These are phyloP conservation scores for Amphimedon queenslandica DNA, from an alignment of 37 sponge, comb jelly and placozoan genomes.

Conservation along the genomic window DNA sequence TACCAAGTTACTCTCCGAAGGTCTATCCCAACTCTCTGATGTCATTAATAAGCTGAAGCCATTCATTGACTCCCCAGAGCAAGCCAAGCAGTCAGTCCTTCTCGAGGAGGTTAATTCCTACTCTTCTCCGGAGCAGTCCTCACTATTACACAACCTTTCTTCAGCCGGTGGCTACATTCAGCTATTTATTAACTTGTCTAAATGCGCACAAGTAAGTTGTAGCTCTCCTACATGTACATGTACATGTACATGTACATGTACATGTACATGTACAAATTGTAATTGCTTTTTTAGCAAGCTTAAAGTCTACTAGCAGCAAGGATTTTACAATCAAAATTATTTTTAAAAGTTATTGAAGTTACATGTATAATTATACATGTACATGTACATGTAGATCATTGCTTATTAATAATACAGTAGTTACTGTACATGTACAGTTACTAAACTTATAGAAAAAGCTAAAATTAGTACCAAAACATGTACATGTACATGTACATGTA, in stretches of 20 bases:
- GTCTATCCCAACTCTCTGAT: conserved; percentile 45
- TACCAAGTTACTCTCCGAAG: conserved; percentile 38
- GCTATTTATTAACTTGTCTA: conserved; percentile 57
- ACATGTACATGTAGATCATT: too few relatives aligned
- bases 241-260: too few relatives aligned
- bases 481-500: not conserved
- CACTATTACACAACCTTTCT: conserved; percentile 66
- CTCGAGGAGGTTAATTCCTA: conserved; percentile 46
- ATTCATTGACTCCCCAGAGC: conserved; percentile 56
- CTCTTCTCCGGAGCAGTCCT: conserved; percentile 36
- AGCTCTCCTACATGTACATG: too few relatives aligned
- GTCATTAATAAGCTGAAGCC: conserved; percentile 41
- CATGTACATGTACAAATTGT: too few relatives aligned
- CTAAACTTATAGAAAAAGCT: too few relatives aligned
- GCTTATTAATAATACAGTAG: too few relatives aligned
- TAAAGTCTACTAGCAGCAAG: too few relatives aligned
- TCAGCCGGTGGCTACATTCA: conserved; percentile 60
- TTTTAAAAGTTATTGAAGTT: too few relatives aligned
- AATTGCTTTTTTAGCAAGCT: too few relatives aligned
- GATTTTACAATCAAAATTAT: too few relatives aligned
- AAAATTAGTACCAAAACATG: not conserved
- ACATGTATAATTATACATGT: too few relatives aligned
- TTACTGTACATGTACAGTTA: too few relatives aligned
- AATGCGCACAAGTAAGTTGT: conserved; percentile 50
- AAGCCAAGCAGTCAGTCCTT: conserved; percentile 49